Conservation (phyloP, 2,113 vertebrate species). For the Lonchura striata region DNA sequence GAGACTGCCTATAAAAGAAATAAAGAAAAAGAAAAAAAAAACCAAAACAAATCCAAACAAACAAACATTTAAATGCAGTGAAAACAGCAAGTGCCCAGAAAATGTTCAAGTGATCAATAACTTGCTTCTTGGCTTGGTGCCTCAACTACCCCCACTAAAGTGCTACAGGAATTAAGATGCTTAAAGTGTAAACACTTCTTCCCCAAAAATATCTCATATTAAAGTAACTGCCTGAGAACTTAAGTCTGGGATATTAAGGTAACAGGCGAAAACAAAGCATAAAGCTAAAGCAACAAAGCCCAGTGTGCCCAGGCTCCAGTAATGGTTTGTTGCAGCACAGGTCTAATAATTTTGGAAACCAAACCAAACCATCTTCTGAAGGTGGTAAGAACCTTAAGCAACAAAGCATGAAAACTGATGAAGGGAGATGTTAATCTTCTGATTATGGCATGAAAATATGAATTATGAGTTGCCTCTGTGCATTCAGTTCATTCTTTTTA, state of each 20-base stretch:
- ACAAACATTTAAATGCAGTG: neutral
- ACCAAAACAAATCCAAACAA: neutral
- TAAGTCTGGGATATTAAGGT: neutral
- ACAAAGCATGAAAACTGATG: neutral
- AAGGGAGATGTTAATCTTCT: neutral
- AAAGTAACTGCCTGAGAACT: neutral
- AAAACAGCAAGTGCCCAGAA: neutral
- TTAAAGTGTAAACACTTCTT: neutral
- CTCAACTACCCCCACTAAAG: neutral
- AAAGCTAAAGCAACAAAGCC: neutral
- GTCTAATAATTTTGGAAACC: neutral
- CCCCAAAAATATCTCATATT: neutral
- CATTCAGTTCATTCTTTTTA: neutral
- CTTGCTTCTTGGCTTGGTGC: neutral
- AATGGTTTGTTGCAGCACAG: neutral
- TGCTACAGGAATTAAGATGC: neutral
- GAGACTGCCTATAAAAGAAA: slow-evolving; percentile 78
- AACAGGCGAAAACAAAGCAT: neutral
- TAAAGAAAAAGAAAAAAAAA: neutral
- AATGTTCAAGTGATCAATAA: slow-evolving; percentile 23
- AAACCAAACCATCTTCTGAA: neutral
- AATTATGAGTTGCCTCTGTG: neutral
- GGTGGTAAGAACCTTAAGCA: neutral
- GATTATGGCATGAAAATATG: neutral
- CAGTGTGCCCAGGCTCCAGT: neutral